These are phyloP conservation scores for Syngnathus typhle DNA, from an alignment of 2,113 vertebrate species.

Conservation along the genomic window DNA sequence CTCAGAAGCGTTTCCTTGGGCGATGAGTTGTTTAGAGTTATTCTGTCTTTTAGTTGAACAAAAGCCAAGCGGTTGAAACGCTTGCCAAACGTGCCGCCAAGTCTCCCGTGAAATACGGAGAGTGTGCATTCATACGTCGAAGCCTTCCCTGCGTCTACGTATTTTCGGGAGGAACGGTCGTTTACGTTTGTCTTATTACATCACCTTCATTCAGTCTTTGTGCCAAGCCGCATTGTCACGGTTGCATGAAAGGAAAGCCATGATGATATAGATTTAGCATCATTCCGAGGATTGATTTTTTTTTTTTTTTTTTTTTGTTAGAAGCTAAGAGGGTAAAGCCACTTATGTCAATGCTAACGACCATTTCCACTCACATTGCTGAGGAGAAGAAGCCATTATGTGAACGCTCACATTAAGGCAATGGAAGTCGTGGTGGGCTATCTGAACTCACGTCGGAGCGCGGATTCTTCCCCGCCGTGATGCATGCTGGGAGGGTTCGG, in stretches of 20 bases:
- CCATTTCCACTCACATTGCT: conserved; percentile 62
- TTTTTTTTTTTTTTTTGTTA: conserved; percentile 49
- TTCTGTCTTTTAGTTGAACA: conserved; percentile 35
- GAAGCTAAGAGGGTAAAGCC: conserved; percentile 73
- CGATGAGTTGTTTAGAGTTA: conserved; percentile 27
- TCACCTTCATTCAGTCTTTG: conserved; percentile 26
- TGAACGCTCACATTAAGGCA: conserved; percentile 72
- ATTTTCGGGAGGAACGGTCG: too few relatives aligned
- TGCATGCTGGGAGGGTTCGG: conserved; percentile 5
- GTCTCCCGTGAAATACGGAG: conserved; percentile 20
- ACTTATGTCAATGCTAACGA: conserved; percentile 75
- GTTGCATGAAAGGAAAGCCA: conserved; percentile 67
- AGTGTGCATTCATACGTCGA: neutral
- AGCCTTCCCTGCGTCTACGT: neutral
- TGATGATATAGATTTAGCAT: conserved; percentile 71
- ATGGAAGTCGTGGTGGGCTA: conserved; percentile 57
- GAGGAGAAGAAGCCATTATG: conserved; percentile 68
- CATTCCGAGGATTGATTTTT: conserved; percentile 72
- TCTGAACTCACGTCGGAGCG: conserved; percentile 61
- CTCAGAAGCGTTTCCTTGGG: conserved; percentile 42
- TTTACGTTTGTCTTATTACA: neutral
- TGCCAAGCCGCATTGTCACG: conserved; percentile 49
- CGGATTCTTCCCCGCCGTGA: conserved; percentile 42
- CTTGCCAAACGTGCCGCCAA: conserved; percentile 30
- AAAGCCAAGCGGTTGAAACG: conserved; percentile 34